These are phyloP conservation scores for Cinclus cinclus DNA, from an alignment of 2,113 vertebrate genomes.

Conservation along the genomic window DNA sequence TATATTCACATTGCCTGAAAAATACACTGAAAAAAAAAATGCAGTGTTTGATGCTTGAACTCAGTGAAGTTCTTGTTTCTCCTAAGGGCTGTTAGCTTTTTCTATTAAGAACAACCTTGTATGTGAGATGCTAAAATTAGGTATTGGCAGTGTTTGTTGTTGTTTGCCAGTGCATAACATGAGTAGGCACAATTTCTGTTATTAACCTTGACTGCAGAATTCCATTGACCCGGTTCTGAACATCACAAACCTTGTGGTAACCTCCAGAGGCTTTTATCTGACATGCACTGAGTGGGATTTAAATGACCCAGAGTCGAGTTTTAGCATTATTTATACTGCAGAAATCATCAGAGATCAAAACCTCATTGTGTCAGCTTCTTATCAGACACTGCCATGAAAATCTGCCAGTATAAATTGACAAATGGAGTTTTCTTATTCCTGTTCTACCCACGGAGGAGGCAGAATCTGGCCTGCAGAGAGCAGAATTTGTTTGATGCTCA, in stretches of 20 bases:
- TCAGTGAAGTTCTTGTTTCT: neutral
- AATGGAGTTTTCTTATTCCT: neutral
- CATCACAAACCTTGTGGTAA: slow-evolving; percentile 21
- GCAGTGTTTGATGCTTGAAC: neutral
- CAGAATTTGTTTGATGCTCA: neutral
- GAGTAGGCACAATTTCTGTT: neutral
- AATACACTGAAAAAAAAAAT: neutral
- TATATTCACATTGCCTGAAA: neutral
- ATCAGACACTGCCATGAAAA: neutral
- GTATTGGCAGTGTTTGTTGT: neutral
- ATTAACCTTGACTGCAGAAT: slow-evolving; percentile 48
- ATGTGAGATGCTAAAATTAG: slow-evolving; percentile 34
- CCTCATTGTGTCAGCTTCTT: neutral
- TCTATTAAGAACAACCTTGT: slow-evolving; percentile 2
- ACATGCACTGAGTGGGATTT: neutral
- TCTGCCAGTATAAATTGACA: neutral
- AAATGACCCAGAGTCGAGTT: neutral
- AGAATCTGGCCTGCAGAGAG: neutral
- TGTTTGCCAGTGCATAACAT: slow-evolving; percentile 15
- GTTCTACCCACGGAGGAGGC: neutral
- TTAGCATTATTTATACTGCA: neutral
- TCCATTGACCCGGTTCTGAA: neutral
- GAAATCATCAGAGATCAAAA: neutral
- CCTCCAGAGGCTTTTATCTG: slow-evolving; percentile 9
- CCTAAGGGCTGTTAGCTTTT: slow-evolving; percentile 16